phyloP scores from a whole-genome alignment of 2,888 invertebrate genomes.

The Dorcus parallelipipedus region DNA sequence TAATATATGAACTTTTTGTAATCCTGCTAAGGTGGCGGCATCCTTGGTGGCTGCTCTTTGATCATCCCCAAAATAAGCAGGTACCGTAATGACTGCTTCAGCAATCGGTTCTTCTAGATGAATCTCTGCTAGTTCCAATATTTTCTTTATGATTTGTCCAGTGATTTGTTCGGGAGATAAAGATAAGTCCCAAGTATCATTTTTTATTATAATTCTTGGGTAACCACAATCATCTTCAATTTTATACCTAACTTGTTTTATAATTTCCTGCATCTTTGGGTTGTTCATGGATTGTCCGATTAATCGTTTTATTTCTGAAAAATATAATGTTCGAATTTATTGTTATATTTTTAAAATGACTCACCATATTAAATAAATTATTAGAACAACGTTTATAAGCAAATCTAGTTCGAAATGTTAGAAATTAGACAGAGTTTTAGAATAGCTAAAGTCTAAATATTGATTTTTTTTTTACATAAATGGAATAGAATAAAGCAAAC shows the following conservation, averaged over 20 bases:
- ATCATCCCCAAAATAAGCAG: constrained; percentile 31
- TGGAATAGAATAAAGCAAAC: too few relatives aligned
- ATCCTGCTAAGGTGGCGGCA: constrained; percentile 29
- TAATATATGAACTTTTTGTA: constrained; percentile 24
- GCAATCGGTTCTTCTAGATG: constrained; percentile 19
- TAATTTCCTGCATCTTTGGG: constrained; percentile 25
- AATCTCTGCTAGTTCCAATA: constrained; percentile 21
- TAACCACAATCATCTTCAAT: constrained; percentile 21
- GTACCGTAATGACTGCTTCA: constrained; percentile 33
- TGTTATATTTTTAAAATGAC: too few relatives aligned
- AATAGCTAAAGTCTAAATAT: too few relatives aligned
- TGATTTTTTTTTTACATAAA: too few relatives aligned
- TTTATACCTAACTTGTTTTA: constrained; percentile 25
- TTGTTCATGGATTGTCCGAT: constrained; percentile 29
- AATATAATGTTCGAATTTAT: background rate
- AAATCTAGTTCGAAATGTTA: too few relatives aligned
- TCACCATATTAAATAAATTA: too few relatives aligned
- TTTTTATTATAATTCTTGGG: constrained; percentile 20
- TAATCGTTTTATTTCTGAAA: constrained; percentile 31
- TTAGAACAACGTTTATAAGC: too few relatives aligned
- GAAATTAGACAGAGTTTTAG: too few relatives aligned
- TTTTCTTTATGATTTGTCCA: constrained; percentile 21
- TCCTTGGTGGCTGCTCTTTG: constrained; percentile 32
- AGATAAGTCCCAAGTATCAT: constrained; percentile 7
- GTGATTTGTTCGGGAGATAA: constrained; percentile 27